Percentiles rank a stretch among this genome's conserved stretches.
Evolutionary conservation across 2,888 invertebrate genomes (phyloP).

Genomic region (Mermis nigrescens): DNA sequence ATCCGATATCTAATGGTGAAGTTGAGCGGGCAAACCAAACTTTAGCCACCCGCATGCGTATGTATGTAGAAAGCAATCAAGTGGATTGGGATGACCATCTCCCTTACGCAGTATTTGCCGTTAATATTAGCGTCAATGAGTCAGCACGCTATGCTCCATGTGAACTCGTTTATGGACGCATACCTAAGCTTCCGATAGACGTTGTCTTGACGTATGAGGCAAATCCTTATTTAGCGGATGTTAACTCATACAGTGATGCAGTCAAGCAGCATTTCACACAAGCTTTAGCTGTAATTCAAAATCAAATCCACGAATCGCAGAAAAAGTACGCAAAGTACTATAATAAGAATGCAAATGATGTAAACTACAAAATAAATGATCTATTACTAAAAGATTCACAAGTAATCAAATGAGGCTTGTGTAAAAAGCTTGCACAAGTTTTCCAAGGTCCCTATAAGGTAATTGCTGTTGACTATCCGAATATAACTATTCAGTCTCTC

Average conservation of each 20-base stretch:
- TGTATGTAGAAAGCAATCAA: conserved; percentile 19
- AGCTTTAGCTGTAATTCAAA: neutral
- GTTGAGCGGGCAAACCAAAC: conserved; percentile 17
- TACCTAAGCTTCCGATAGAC: conserved; percentile 16
- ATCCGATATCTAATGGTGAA: conserved; percentile 15
- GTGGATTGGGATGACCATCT: conserved; percentile 22
- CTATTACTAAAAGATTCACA: neutral
- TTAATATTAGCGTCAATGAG: conserved; percentile 16
- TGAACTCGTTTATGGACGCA: conserved; percentile 12
- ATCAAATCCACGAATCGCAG: neutral
- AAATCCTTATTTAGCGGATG: neutral
- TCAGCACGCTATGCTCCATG: conserved; percentile 17
- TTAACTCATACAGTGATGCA: neutral
- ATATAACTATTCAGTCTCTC: neutral
- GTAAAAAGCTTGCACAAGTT: neutral
- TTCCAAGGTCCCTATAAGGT: neutral
- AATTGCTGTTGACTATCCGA: neutral
- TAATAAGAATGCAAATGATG: neutral
- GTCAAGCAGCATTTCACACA: neutral
- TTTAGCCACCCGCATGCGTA: conserved; percentile 16
- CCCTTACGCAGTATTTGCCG: conserved; percentile 18
- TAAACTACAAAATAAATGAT: neutral
- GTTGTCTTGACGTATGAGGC: neutral
- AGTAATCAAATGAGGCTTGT: neutral
- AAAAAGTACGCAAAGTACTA: neutral